Evolutionary conservation across 2,888 invertebrate species (phyloP), one percentile per base, ranked within the genome.

Genomic region (Sepioteuthis lessoniana): DNA sequence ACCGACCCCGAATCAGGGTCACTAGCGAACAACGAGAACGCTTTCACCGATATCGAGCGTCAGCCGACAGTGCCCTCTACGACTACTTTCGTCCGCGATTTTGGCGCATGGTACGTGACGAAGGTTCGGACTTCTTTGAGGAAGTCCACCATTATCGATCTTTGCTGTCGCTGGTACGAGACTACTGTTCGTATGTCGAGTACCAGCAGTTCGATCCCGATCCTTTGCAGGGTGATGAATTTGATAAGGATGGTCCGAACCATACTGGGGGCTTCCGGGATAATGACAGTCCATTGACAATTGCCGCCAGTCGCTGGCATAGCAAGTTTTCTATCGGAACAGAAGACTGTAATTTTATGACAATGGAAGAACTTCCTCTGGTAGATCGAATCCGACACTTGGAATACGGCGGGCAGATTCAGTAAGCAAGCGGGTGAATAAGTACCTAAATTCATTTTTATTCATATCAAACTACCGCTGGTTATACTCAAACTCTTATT

Each of bases 31-130:
- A 93, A 31, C 93, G 37, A 35, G 50, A 93, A 21, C 46, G 25
- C 35, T 50, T 93, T 60, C 93, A 38, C 35, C 2, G n/a, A 50
- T 0, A 38, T 0, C 35, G 25, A 7, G 47, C 93, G 35, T 25
- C 50, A 7, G 93, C 93, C n/a, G 93, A 93, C 38, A 93, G 50
- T 28, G 50, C 50, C 13, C 50, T 93, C 25, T 93, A 93, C 37
- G 60, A 60, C n/a, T 60, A 93, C 19, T 93, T 60, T 35, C 50
- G 38, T 1, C 21, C 37, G 38, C 37, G 50, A 4, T 93, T 93
- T 60, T 93, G 93, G 93, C 16, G 60, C 3, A 35, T 31, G 8
- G 38, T 93, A 16, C 47, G 13, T 4, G 37, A 28, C 28, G 93
- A 93, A n/a, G 55, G 93, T 25, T n/a, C 55, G 5, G 50, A 60